Base-by-base conservation (phyloP, 2,797 vertebrate genomes). In the Cirrhinus molitorella region DNA sequence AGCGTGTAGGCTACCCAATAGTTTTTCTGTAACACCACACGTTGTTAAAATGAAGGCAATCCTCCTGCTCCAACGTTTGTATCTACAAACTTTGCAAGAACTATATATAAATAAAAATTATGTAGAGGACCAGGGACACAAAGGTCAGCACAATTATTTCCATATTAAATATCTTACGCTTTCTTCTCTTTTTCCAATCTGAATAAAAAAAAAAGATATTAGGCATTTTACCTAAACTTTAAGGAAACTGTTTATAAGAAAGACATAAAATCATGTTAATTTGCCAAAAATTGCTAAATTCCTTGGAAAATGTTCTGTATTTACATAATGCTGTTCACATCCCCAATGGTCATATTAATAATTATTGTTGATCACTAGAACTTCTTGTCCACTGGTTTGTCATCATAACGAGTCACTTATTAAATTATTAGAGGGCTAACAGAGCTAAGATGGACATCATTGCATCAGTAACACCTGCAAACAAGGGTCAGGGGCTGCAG, bases 371-470 rank as follows among this genome's bases (percentile, higher is more conserved):
- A 37, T 73, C 31, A 73, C 19, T 53, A 73, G 3, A 37, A 55
- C 28, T 16, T 74, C 19, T 34, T 21, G 31, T 45, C 23, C 82
- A 79, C 66, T 63, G 43, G 59, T n/a, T 71, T 85, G 34, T 67
- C 74, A 85, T 79, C 7, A 73, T 53, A 71, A 37, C 57, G 59
- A 55, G 68, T 79, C 67, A 59, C 23, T 73, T 70, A 79, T 79
- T 59, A 78, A 72, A 81, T 72, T 47, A 61, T 23, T 16, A 49
- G 19, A 72, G 3, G 3, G 51, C 25, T 3, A 7, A 25, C 7
- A 17, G 59, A 74, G 80, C 79, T 21, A 73, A 23, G 34, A 34
- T 40, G 16, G 84, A 61, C 53, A 67, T 73, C 74, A 63, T 21
- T 72, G 40, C 55, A 55, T 28, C 31, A 43, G 53, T 17, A 43